These are phyloP conservation scores for Carduelis carduelis DNA, from an alignment of 2,797 vertebrate species.

Conservation along the genomic window DNA sequence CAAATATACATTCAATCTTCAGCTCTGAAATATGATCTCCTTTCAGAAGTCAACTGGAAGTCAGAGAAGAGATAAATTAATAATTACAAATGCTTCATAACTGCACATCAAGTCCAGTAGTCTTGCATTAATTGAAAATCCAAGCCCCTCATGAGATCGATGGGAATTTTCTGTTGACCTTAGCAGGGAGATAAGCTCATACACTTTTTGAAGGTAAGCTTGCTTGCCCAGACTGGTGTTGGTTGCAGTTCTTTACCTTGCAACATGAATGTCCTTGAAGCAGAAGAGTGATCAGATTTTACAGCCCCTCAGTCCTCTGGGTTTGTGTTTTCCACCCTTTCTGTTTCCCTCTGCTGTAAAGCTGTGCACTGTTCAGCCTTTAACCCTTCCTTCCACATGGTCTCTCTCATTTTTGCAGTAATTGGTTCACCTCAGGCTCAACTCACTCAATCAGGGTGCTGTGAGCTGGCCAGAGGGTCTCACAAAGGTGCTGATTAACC, in stretches of 20 bases:
- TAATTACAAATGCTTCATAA: slow-evolving; percentile 34
- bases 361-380: not conserved
- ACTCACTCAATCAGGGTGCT: not conserved
- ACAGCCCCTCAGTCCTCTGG: not conserved
- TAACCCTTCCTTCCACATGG: not conserved
- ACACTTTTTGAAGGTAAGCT: not conserved
- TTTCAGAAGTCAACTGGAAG: slow-evolving; percentile 23
- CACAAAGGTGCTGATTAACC: not conserved
- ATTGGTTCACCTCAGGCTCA: not conserved
- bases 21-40: not conserved
- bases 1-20: not conserved
- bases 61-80: slow-evolving; percentile 47
- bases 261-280: not conserved
- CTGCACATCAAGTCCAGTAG: not conserved
- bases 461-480: not conserved
- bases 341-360: not conserved
- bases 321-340: not conserved
- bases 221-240: not conserved
- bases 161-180: slow-evolving; percentile 29
- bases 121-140: slow-evolving; percentile 35
- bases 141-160: not conserved
- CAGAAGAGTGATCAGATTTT: not conserved
- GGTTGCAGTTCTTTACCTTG: not conserved
- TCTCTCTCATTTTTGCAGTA: slow-evolving; percentile 6
- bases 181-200: not conserved